These are phyloP conservation scores for Pollenia angustigena DNA, from an alignment of 2,888 invertebrate species.

Conservation along the genomic window DNA sequence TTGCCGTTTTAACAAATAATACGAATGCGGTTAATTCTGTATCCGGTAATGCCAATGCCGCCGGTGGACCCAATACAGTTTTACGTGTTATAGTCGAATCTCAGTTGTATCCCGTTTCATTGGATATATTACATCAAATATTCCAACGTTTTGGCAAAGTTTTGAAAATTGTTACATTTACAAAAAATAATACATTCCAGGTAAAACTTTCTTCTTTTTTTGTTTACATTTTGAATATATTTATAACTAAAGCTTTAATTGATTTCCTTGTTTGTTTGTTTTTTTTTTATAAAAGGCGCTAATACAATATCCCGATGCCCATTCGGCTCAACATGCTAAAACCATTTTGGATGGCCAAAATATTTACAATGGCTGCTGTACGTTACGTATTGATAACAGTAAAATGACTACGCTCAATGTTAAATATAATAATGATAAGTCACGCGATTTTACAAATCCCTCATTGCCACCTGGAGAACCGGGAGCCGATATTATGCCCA, in stretches of 20 bases:
- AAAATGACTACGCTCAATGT: slow-evolving; percentile 99
- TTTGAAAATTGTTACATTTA: slow-evolving; percentile 99
- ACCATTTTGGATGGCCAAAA: slow-evolving; percentile 98
- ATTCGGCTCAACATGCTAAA: slow-evolving; percentile 98
- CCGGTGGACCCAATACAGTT: slow-evolving; percentile 96
- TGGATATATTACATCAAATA: slow-evolving; percentile 98
- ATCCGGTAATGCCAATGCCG: slow-evolving; percentile 84
- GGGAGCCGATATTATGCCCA: slow-evolving; percentile 86
- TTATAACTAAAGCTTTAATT: neutral
- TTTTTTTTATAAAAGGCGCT: slow-evolving; percentile 98
- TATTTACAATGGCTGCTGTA: slow-evolving; percentile 99
- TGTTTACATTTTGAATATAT: neutral
- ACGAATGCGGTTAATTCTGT: slow-evolving; percentile 82
- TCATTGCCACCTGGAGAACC: slow-evolving; percentile 97
- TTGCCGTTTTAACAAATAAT: slow-evolving; percentile 84
- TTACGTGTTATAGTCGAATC: slow-evolving; percentile 99
- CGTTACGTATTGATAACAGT: slow-evolving; percentile 99
- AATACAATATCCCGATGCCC: slow-evolving; percentile 98
- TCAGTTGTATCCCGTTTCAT: slow-evolving; percentile 98
- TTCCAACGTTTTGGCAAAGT: slow-evolving; percentile 99
- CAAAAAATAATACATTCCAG: slow-evolving; percentile 95
- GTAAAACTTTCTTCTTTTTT: slow-evolving; percentile 74
- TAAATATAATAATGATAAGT: slow-evolving; percentile 99
- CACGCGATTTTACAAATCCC: slow-evolving; percentile 99
- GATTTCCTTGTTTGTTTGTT: slow-evolving; percentile 89